Evolutionary conservation across 2,113 vertebrate species (phyloP), one percentile per base, ranked within the genome.

Genomic region (Cynocephalus volans): DNA sequence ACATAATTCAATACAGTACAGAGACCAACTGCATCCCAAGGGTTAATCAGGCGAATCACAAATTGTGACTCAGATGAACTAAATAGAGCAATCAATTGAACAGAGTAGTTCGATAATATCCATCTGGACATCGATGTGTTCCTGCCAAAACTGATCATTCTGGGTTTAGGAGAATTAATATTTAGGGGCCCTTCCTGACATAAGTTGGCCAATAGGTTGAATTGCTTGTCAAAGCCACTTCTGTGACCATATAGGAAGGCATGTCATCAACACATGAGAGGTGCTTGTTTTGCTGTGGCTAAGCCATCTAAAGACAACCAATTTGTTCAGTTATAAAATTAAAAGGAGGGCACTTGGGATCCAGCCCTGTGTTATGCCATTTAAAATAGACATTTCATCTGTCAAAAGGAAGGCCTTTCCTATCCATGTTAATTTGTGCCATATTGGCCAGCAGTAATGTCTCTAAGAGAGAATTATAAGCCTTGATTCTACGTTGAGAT

Each of bases 351-450:
- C 33, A 80, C 75, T 95, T 93, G 75, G 75, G 36, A 92, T 65
- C 36, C n/a, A 92, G 75, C n/a, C 77, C 75, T 96, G 69, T 84
- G 96, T 95, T 89, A 75, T 90, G 96, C 52, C 90, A 96, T 92
- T 94, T 96, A 67, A 92, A 94, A 92, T 88, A 97, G 85, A 94
- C 69, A 95, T 95, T 95, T 97, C 87, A 97, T 97, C 70, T 84
- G 77, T 97, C 93, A 95, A 76, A 96, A 96, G 84, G 75, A 89
- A 95, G 70, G 33, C 58, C 31, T 95, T 92, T 95, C 80, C 79
- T 88, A 72, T 52, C 80, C 85, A 94, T 3, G n/a, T 93, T 95
- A 97, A 97, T 96, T 93, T 97, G 91, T 94, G 79, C 79, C 89
- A 97, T 45, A 56, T 41, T 89, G 90, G 90, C 58, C 70, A 92